These are phyloP conservation scores for Pseudopleuronectes americanus DNA, from an alignment of 2,797 vertebrate species.

Conservation along the genomic window DNA sequence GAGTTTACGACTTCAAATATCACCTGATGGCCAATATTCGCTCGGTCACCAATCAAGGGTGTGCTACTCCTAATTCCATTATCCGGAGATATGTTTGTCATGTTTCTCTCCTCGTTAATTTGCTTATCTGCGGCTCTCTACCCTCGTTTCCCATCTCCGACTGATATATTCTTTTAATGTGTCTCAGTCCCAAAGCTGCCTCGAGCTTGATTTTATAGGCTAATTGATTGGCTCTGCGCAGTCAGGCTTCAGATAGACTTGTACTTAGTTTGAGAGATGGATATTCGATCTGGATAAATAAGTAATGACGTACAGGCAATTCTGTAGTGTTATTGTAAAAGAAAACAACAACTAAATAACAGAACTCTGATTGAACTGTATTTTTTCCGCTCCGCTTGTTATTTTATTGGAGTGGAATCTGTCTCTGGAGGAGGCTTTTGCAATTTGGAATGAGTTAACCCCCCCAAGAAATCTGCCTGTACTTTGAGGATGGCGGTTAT, in stretches of 20 bases:
- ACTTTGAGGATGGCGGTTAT: constrained; percentile 12
- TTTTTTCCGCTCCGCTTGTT: constrained; percentile 9
- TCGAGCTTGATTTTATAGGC: constrained; percentile 45
- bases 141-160: not conserved
- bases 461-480: constrained; percentile 9
- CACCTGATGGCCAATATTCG: constrained; percentile 29
- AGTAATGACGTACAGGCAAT: constrained; percentile 49
- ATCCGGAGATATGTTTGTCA: constrained; percentile 3
- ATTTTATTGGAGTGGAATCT: constrained; percentile 16
- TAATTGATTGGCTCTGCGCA: constrained; percentile 58
- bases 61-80: constrained; percentile 23
- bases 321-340: constrained; percentile 2
- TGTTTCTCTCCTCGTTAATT: constrained; percentile 13
- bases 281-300: constrained; percentile 53
- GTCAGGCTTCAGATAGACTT: constrained; percentile 45
- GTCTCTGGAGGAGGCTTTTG: constrained; percentile 15
- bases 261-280: constrained; percentile 39
- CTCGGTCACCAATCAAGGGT: constrained; percentile 35
- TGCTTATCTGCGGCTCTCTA: constrained; percentile 8
- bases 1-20: constrained; percentile 10
- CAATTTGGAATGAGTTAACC: constrained; percentile 18
- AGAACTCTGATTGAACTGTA: constrained; percentile 7
- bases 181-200: constrained; percentile 25
- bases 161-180: constrained; percentile 39
- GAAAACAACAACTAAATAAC: constrained; percentile 8